Percentiles rank a stretch among this genome's conserved stretches.
phyloP scores from a whole-genome alignment of 2,888 invertebrate species.

The Eupithecia inturbata region DNA sequence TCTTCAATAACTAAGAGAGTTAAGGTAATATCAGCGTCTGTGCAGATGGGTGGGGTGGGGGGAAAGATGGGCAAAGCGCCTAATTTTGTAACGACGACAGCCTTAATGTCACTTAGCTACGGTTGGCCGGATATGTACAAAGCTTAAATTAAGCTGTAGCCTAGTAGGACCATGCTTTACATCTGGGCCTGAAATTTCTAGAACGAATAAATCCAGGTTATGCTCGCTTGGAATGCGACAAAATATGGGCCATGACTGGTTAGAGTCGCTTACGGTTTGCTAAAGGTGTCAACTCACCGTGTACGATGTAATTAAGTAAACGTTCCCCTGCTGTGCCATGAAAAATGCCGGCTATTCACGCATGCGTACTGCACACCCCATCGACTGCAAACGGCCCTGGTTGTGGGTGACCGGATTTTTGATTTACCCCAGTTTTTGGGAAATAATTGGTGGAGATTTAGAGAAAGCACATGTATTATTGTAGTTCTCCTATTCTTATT shows the following conservation, averaged over 20 bases:
- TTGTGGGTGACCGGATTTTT: conserved; percentile 11
- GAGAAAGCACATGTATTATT: neutral
- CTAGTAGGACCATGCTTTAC: neutral
- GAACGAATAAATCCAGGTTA: neutral
- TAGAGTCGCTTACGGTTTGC: neutral
- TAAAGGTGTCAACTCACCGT: conserved; percentile 32
- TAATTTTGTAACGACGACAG: conserved; percentile 1
- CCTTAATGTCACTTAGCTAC: neutral
- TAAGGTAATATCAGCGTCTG: neutral
- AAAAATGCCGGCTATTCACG: conserved; percentile 32
- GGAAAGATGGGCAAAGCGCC: neutral
- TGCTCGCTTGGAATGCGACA: neutral
- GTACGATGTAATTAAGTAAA: conserved; percentile 23
- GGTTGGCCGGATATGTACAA: neutral
- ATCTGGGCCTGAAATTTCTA: neutral
- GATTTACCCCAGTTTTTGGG: conserved; percentile 18
- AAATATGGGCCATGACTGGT: neutral
- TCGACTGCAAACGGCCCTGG: conserved; percentile 32
- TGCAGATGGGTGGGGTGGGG: neutral
- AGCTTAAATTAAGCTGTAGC: neutral
- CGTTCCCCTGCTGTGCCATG: conserved; percentile 22
- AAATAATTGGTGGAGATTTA: neutral
- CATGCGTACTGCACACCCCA: conserved; percentile 27
- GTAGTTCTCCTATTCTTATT: neutral
- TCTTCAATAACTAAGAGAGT: neutral